Percentiles rank a stretch among this genome's conserved stretches.
Conservation (phyloP, 2,888 invertebrate species). For the Conchocele bisecta region DNA sequence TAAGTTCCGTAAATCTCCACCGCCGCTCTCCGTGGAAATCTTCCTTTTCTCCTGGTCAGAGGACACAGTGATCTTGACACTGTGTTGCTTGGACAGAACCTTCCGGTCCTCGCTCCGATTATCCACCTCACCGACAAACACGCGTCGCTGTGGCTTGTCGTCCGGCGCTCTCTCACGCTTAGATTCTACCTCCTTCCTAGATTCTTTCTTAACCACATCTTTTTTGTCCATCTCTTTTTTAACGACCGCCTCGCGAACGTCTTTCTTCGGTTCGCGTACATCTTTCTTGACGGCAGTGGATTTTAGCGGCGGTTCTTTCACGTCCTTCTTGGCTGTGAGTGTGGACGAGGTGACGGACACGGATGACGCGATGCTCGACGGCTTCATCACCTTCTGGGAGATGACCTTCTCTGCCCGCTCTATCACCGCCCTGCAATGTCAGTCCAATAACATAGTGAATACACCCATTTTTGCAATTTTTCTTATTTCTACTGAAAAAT, state of each 20-base stretch:
- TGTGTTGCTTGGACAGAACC: conserved; percentile 37
- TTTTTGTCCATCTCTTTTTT: too few relatives aligned
- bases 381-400: conserved; percentile 93
- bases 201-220: conserved; percentile 15
- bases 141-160: conserved; percentile 50
- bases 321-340: too few relatives aligned
- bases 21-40: conserved; percentile 40
- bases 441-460: too few relatives aligned
- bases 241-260: too few relatives aligned
- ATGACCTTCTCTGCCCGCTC: conserved; percentile 96
- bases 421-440: conserved; percentile 86
- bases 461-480: too few relatives aligned
- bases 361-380: conserved; percentile 83
- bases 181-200: conserved; percentile 22
- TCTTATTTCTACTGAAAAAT: too few relatives aligned
- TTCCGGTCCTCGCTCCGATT: conserved; percentile 47
- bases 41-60: conserved; percentile 50
- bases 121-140: conserved; percentile 56
- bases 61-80: conserved; percentile 63
- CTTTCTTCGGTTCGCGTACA: too few relatives aligned
- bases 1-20: conserved; percentile 48
- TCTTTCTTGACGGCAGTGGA: too few relatives aligned
- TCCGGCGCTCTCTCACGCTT: conserved; percentile 28
- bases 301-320: too few relatives aligned
- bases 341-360: conserved; percentile 50